Conservation (phyloP, 2,113 vertebrate genomes). For the Sturnira hondurensis region DNA sequence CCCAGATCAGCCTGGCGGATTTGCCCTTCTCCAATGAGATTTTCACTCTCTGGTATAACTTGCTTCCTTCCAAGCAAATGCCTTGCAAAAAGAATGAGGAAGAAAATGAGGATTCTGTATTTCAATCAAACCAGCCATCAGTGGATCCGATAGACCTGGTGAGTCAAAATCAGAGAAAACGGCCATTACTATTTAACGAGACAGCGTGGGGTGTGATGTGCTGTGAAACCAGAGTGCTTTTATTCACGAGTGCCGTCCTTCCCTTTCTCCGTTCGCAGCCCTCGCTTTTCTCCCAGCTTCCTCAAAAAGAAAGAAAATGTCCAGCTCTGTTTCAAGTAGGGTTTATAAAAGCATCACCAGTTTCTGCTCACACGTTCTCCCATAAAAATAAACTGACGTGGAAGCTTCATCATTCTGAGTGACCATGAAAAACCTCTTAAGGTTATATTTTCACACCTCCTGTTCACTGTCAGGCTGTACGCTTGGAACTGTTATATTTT, state of each 20-base stretch:
- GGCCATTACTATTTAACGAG: background rate
- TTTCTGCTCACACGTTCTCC: background rate
- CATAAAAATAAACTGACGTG: background rate
- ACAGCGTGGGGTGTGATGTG: rapidly evolving
- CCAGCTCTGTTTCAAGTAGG: background rate
- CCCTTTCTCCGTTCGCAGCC: background rate
- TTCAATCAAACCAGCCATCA: constrained; percentile 58
- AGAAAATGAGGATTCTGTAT: constrained; percentile 64
- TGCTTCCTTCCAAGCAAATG: constrained; percentile 80
- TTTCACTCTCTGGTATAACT: constrained; percentile 84
- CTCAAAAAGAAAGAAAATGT: background rate
- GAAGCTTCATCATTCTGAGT: background rate
- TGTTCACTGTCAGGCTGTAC: background rate
- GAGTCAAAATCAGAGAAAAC: constrained; percentile 35
- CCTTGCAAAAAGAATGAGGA: constrained; percentile 65
- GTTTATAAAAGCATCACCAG: background rate
- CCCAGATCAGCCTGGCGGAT: constrained; percentile 84
- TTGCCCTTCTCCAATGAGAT: constrained; percentile 76
- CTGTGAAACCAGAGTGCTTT: rapidly evolving
- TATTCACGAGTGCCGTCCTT: rapidly evolving
- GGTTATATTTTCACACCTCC: background rate
- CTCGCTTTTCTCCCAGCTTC: background rate
- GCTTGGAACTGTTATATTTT: background rate
- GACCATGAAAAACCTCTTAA: background rate
- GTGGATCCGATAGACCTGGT: constrained; percentile 81